Percentiles rank a stretch among this genome's conserved stretches.
phyloP scores from a whole-genome alignment of 2,888 invertebrate genomes.

The Drosophila niveifrons region DNA sequence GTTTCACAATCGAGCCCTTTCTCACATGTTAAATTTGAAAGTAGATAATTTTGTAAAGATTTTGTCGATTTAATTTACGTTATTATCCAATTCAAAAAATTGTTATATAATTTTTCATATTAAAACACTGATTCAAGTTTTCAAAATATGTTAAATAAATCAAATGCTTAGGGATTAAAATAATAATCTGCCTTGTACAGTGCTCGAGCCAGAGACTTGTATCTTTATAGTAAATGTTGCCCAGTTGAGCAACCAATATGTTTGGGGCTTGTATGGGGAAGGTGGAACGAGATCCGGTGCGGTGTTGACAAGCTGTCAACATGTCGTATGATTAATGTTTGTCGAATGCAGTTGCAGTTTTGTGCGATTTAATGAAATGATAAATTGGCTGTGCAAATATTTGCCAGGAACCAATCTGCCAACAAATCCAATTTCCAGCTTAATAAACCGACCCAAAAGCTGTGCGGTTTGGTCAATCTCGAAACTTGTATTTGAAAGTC shows the following conservation, averaged over 20 bases:
- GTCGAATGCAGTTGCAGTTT: constrained; percentile 70
- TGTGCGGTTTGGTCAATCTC: constrained; percentile 11
- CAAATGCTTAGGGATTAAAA: too few relatives aligned
- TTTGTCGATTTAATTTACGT: too few relatives aligned
- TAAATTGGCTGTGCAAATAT: constrained; percentile 65
- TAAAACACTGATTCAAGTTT: too few relatives aligned
- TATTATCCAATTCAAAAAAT: too few relatives aligned
- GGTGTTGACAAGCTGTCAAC: constrained; percentile 53
- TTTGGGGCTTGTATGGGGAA: neutral
- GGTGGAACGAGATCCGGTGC: neutral
- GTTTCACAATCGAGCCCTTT: too few relatives aligned
- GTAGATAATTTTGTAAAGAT: too few relatives aligned
- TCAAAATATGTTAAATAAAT: too few relatives aligned
- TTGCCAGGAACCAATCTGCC: constrained; percentile 28
- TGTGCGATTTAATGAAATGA: constrained; percentile 64
- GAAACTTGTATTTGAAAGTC: constrained; percentile 23
- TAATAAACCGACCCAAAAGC: constrained; percentile 42
- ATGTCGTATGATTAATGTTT: constrained; percentile 80
- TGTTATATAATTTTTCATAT: too few relatives aligned
- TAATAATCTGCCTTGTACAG: too few relatives aligned
- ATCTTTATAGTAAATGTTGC: constrained; percentile 27
- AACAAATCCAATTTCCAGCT: constrained; percentile 46
- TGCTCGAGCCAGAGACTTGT: constrained; percentile 9
- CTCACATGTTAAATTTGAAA: too few relatives aligned
- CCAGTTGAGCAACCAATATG: constrained; percentile 35